These are phyloP conservation scores for Bombus soroeensis DNA, from an alignment of 1,140 invertebrate genomes.

Conservation along the genomic window DNA sequence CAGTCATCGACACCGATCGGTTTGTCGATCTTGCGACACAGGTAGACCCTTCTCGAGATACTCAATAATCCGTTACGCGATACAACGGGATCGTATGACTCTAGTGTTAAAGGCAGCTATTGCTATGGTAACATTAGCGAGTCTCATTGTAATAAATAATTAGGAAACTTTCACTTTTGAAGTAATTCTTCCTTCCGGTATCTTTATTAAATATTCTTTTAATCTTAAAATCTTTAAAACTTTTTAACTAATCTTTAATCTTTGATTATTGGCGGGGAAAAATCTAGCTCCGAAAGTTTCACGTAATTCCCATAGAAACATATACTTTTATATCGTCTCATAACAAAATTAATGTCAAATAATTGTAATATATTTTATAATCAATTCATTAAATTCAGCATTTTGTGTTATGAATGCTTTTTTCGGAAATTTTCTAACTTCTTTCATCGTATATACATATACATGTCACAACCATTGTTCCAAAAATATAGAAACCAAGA, in stretches of 20 bases:
- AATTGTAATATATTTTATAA: too few relatives aligned
- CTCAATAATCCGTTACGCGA: constrained; percentile 47
- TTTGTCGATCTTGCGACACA: constrained; percentile 27
- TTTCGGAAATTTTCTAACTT: neutral
- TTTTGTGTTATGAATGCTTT: neutral
- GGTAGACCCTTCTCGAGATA: constrained; percentile 45
- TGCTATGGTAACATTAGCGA: neutral
- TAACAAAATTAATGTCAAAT: too few relatives aligned
- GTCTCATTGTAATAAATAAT: neutral
- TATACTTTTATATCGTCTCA: too few relatives aligned
- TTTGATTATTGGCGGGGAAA: too few relatives aligned
- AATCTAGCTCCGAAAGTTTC: neutral
- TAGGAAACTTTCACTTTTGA: too few relatives aligned
- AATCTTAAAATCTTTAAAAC: too few relatives aligned
- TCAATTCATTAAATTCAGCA: neutral
- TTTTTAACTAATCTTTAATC: neutral
- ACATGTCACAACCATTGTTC: neutral
- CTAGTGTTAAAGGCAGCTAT: neutral
- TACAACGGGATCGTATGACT: constrained; percentile 49
- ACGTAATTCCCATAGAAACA: too few relatives aligned
- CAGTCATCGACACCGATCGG: constrained; percentile 44
- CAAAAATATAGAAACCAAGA: too few relatives aligned
- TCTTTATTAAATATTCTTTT: too few relatives aligned
- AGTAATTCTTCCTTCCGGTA: neutral
- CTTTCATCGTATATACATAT: too few relatives aligned